phyloP scores from a whole-genome alignment of 1,140 invertebrate genomes.

The Pseudomyrmex pallidus region DNA sequence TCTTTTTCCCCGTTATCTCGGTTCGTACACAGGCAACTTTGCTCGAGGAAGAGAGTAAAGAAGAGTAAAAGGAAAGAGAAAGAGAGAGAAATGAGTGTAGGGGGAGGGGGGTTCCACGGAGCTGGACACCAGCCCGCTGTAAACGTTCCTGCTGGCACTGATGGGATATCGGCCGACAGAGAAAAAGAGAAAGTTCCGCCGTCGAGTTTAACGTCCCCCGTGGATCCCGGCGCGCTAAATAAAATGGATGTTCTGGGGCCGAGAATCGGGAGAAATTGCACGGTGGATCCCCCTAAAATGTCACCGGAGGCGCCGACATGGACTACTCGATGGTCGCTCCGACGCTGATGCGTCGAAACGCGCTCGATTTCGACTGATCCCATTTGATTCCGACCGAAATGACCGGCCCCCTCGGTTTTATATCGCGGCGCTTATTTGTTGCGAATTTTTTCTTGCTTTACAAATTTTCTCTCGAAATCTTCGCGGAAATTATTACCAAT shows the following conservation, averaged over 20 bases:
- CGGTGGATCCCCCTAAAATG: slow-evolving; percentile 63
- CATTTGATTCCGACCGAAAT: slow-evolving; percentile 36
- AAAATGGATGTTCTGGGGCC: slow-evolving; percentile 83
- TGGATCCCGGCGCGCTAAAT: slow-evolving; percentile 80
- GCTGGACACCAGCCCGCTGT: slow-evolving; percentile 67
- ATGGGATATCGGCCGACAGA: slow-evolving; percentile 73
- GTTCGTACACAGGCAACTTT: slow-evolving; percentile 62
- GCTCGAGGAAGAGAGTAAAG: slow-evolving; percentile 24
- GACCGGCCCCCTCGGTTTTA: slow-evolving; percentile 2
- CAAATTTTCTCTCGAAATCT: not conserved
- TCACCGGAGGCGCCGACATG: slow-evolving; percentile 58
- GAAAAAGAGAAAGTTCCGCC: slow-evolving; percentile 64
- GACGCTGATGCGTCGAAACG: slow-evolving; percentile 51
- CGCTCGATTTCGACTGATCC: slow-evolving; percentile 35
- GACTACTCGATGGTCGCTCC: slow-evolving; percentile 33
- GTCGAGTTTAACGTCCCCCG: slow-evolving; percentile 77
- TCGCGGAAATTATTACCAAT: too few relatives aligned
- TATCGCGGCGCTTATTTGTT: slow-evolving; percentile 27
- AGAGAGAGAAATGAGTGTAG: slow-evolving; percentile 24
- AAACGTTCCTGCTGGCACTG: slow-evolving; percentile 69
- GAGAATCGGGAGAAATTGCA: slow-evolving; percentile 84
- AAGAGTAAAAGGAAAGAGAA: slow-evolving; percentile 6
- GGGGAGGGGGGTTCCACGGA: slow-evolving; percentile 47
- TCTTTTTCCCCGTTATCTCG: slow-evolving; percentile 38
- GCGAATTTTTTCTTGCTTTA: slow-evolving; percentile 16